Evolutionary conservation across 1,140 invertebrate genomes (phyloP).

Genomic region (fruit fly (Drosophila melanogaster)): DNA sequence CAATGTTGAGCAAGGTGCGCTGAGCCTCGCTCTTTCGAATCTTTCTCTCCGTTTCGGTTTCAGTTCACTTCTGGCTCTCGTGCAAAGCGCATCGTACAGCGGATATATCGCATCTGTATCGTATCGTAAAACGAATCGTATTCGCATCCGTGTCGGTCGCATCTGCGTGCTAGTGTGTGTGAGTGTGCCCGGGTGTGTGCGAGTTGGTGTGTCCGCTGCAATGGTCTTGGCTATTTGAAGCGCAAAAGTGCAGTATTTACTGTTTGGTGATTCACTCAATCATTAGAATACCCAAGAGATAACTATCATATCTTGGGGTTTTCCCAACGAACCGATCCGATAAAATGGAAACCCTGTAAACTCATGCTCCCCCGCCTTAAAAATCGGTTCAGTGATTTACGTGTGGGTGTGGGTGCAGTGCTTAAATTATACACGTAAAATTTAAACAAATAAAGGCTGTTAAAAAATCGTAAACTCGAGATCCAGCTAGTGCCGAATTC

Average conservation of each 20-base stretch:
- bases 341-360: neutral
- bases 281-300: conserved; percentile 21
- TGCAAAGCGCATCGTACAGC: conserved; percentile 74
- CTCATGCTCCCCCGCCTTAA: neutral
- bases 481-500: conserved; percentile 11
- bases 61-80: conserved; percentile 82
- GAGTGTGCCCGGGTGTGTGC: conserved; percentile 21
- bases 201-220: conserved; percentile 33
- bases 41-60: conserved; percentile 66
- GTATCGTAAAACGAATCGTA: neutral
- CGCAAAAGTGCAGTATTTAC: conserved; percentile 60
- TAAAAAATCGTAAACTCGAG: conserved; percentile 21
- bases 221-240: conserved; percentile 58
- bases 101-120: conserved; percentile 53
- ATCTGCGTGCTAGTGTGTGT: conserved; percentile 31
- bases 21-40: conserved; percentile 63
- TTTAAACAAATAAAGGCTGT: conserved; percentile 31
- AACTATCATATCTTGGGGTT: neutral
- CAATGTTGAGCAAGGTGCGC: conserved; percentile 80
- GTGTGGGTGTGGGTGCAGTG: conserved; percentile 34
- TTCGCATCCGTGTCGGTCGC: conserved; percentile 19
- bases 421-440: conserved; percentile 23
- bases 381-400: conserved; percentile 5
- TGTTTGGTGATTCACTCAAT: conserved; percentile 36
- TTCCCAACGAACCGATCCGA: conserved; percentile 12